These are phyloP conservation scores for Apis cerana DNA, from an alignment of 1,140 invertebrate genomes.

Conservation along the genomic window DNA sequence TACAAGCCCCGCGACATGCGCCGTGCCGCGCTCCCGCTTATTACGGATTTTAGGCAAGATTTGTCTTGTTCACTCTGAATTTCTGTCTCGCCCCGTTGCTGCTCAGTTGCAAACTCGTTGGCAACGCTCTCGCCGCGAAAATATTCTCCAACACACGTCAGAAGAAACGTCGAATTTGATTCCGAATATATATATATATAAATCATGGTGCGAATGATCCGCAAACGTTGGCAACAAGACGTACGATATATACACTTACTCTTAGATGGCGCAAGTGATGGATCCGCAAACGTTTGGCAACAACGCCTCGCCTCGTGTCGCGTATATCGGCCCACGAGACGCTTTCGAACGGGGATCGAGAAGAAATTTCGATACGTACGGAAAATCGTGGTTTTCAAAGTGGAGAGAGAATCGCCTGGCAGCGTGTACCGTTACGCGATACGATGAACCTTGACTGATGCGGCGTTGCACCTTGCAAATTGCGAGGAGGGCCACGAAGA, in stretches of 20 bases:
- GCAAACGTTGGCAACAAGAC: too few species aligned
- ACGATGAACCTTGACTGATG: conserved; percentile 79
- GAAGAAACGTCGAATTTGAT: too few species aligned
- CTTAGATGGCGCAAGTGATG: too few species aligned
- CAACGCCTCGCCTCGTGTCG: too few species aligned
- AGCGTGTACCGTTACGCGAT: conserved; percentile 78
- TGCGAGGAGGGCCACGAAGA: conserved; percentile 68
- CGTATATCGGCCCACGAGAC: too few species aligned
- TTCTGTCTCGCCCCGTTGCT: background rate
- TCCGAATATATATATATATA: too few species aligned
- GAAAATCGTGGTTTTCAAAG: conserved; percentile 37
- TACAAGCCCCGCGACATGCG: conserved; percentile 48
- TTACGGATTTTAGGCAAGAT: conserved; percentile 22
- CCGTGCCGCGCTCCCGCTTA: conserved; percentile 10
- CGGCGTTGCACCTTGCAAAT: conserved; percentile 80
- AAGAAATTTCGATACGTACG: too few species aligned
- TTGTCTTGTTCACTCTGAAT: conserved; percentile 13
- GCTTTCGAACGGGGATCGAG: too few species aligned
- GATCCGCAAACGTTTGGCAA: too few species aligned
- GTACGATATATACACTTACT: too few species aligned
- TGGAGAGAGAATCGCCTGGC: conserved; percentile 32
- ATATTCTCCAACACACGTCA: background rate
- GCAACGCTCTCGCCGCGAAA: conserved; percentile 5
- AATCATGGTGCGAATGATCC: too few species aligned
- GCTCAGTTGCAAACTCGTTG: background rate